Percentiles rank a stretch among this genome's conserved stretches.
Conservation (phyloP, 2,113 vertebrate species). For the Phylloscopus whistleri region DNA sequence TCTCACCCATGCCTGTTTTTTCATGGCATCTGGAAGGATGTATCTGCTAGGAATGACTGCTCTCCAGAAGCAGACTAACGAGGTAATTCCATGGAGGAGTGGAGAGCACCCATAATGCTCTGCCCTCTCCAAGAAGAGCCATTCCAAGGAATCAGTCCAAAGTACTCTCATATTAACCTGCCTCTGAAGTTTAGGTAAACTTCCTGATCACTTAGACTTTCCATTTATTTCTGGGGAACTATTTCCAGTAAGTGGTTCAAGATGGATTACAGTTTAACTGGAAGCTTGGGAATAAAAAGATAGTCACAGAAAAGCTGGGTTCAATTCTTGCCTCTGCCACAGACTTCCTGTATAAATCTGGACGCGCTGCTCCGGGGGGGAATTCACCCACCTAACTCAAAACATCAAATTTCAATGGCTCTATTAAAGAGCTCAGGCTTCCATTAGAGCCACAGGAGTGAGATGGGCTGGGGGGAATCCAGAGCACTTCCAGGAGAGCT, state of each 20-base stretch:
- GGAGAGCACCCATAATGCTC: not conserved
- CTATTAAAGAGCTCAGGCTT: slow-evolving; percentile 20
- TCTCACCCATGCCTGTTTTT: not conserved
- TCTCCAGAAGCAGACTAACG: not conserved
- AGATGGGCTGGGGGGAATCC: not conserved
- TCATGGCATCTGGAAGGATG: not conserved
- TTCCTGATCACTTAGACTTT: slow-evolving; percentile 49
- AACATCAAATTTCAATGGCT: slow-evolving; percentile 18
- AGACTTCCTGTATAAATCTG: slow-evolving; percentile 58
- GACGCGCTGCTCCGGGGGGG: not conserved
- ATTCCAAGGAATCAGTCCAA: not conserved
- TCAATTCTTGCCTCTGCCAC: slow-evolving; percentile 64
- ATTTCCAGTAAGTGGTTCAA: slow-evolving; percentile 56
- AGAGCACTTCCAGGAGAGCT: not conserved
- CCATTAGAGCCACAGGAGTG: not conserved
- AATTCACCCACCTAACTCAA: slow-evolving; percentile 14
- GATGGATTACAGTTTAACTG: slow-evolving; percentile 48
- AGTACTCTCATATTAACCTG: not conserved
- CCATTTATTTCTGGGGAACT: slow-evolving; percentile 52
- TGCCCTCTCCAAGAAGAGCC: not conserved
- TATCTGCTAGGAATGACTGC: not conserved
- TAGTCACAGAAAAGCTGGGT: slow-evolving; percentile 54
- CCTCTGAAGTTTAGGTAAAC: slow-evolving; percentile 45
- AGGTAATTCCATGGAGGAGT: fast-evolving
- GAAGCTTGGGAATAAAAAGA: slow-evolving; percentile 44